Conservation (phyloP, 2,888 invertebrate genomes). For the Synanthedon formicaeformis region DNA sequence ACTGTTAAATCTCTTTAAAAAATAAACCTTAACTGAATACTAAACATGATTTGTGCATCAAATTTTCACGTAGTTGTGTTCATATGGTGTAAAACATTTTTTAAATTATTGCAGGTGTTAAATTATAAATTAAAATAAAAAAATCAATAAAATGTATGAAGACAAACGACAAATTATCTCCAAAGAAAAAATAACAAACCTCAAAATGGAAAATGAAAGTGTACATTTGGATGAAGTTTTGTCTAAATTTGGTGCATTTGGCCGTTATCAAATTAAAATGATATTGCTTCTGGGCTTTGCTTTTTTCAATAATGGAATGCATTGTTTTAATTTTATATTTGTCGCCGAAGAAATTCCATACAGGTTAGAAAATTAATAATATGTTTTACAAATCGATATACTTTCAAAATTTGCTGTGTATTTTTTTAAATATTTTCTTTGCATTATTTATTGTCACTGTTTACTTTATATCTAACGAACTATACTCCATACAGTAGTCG, state of each 20-base stretch:
- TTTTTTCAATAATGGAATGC: conserved; percentile 1
- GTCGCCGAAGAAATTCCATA: neutral
- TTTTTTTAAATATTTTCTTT: no score
- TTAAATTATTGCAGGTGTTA: neutral
- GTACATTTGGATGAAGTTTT: neutral
- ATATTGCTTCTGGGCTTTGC: neutral
- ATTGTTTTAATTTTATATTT: neutral
- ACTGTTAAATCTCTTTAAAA: no score
- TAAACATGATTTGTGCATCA: no score
- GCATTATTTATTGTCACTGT: no score
- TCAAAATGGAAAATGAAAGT: neutral
- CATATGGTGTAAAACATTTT: neutral
- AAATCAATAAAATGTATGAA: no score
- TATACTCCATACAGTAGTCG: no score
- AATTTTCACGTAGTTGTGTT: no score
- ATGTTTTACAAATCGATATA: neutral
- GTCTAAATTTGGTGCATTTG: neutral
- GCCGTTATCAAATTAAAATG: neutral
- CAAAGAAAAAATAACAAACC: neutral
- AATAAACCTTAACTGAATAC: no score
- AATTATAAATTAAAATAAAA: neutral
- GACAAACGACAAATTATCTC: no score
- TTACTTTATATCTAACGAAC: no score
- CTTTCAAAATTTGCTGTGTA: no score
- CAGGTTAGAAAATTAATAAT: neutral